These are phyloP conservation scores for Hylaeus anthracinus DNA, from an alignment of 1,140 invertebrate genomes.

Conservation along the genomic window DNA sequence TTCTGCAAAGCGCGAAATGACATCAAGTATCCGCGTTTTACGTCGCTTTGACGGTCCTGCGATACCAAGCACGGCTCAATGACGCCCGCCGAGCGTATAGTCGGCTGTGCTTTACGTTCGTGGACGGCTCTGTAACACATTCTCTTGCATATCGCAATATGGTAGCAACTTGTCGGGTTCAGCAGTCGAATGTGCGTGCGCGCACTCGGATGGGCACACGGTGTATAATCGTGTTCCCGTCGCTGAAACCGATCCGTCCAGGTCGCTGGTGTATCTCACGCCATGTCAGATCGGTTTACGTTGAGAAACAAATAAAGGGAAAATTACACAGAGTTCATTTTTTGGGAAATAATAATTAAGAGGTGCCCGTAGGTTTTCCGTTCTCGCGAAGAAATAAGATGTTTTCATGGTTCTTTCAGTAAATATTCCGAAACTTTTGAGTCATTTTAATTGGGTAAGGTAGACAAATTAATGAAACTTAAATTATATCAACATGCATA, in stretches of 20 bases:
- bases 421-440: too few relatives aligned
- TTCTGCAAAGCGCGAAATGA: conserved; percentile 37
- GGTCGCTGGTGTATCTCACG: conserved; percentile 15
- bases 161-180: conserved; percentile 30
- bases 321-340: too few relatives aligned
- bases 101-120: conserved; percentile 11
- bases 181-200: conserved; percentile 22
- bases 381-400: too few relatives aligned
- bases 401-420: too few relatives aligned
- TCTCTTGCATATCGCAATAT: conserved; percentile 11
- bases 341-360: too few relatives aligned
- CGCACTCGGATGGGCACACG: background rate
- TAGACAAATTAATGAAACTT: too few relatives aligned
- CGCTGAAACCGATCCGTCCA: conserved; percentile 20
- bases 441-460: too few relatives aligned
- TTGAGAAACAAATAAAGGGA: background rate
- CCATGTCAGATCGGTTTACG: conserved; percentile 1
- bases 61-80: conserved; percentile 32
- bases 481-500: too few relatives aligned
- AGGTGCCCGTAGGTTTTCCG: too few relatives aligned
- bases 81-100: conserved; percentile 36
- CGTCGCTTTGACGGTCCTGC: conserved; percentile 47
- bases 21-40: conserved; percentile 45
- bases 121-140: conserved; percentile 9
- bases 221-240: conserved; percentile 30